Conservation (phyloP, 2,888 invertebrate species). For the Drosophila longiperda region DNA sequence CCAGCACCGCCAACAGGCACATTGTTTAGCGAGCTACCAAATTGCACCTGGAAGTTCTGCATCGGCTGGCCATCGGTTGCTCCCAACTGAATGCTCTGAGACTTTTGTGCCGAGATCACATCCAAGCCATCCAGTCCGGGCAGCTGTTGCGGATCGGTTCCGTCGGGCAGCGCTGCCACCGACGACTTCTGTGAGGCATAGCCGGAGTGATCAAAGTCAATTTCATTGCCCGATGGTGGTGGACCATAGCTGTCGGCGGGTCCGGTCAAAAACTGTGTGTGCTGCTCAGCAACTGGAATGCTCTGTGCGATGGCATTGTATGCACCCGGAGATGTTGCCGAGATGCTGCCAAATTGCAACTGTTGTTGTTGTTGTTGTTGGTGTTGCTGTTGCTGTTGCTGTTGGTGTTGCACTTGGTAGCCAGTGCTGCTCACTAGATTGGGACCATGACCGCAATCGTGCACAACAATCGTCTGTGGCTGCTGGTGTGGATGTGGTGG, state of each 20-base stretch:
- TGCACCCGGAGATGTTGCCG: constrained; percentile 55
- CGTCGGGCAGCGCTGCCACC: constrained; percentile 74
- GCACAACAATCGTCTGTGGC: constrained; percentile 64
- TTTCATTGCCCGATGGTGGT: constrained; percentile 77
- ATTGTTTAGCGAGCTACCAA: constrained; percentile 86
- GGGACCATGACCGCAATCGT: constrained; percentile 84
- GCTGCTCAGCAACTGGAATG: constrained; percentile 80
- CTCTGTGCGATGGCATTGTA: constrained; percentile 79
- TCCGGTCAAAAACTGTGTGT: constrained; percentile 74
- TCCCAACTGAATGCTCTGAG: constrained; percentile 83
- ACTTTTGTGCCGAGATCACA: constrained; percentile 83
- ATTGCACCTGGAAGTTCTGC: constrained; percentile 91
- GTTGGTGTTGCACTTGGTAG: constrained; percentile 63
- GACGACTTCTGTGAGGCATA: constrained; percentile 82
- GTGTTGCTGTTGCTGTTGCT: constrained; percentile 45
- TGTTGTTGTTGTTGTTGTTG: constrained; percentile 29
- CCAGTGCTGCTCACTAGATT: constrained; percentile 78
- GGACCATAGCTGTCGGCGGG: constrained; percentile 76
- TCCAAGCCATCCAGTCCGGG: constrained; percentile 82
- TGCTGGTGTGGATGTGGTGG: constrained; percentile 64
- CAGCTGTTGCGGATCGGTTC: constrained; percentile 70
- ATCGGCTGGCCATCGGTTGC: constrained; percentile 84
- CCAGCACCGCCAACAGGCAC: constrained; percentile 80
- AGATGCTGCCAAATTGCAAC: constrained; percentile 52
- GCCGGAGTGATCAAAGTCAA: constrained; percentile 75